Evolutionary conservation across 2,888 invertebrate species (phyloP).

Genomic region (Eupithecia subumbrata): DNA sequence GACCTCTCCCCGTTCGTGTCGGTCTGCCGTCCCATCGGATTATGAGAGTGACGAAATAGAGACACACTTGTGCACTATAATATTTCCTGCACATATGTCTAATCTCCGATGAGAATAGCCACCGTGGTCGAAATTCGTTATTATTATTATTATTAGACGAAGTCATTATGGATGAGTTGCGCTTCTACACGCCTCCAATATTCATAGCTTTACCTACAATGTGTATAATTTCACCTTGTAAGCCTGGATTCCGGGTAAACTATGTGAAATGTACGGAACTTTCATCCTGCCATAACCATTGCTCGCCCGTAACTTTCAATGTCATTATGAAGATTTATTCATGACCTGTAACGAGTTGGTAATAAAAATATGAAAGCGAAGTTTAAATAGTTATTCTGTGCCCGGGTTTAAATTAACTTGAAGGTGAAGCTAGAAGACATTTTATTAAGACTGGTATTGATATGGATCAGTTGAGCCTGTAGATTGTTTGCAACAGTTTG

Average conservation of each 20-base stretch:
- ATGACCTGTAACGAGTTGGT: not conserved
- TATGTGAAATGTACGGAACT: not conserved
- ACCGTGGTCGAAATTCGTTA: no score
- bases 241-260: not conserved
- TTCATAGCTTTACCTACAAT: constrained; percentile 1
- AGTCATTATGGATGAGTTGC: not conserved
- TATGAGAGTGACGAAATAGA: no score
- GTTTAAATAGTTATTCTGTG: not conserved
- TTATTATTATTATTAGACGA: no score
- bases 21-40: no score
- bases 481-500: no score
- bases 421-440: not conserved
- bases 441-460: no score
- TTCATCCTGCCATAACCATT: not conserved
- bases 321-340: not conserved
- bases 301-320: not conserved
- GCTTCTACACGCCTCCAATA: not conserved
- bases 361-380: not conserved
- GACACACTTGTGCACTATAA: no score
- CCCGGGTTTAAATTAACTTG: not conserved
- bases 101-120: no score
- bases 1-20: no score
- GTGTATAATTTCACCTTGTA: constrained; percentile 5
- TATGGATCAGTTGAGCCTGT: no score
- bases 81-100: no score